phyloP scores from a whole-genome alignment of 2,888 invertebrate species.

The Coremacera marginata region DNA sequence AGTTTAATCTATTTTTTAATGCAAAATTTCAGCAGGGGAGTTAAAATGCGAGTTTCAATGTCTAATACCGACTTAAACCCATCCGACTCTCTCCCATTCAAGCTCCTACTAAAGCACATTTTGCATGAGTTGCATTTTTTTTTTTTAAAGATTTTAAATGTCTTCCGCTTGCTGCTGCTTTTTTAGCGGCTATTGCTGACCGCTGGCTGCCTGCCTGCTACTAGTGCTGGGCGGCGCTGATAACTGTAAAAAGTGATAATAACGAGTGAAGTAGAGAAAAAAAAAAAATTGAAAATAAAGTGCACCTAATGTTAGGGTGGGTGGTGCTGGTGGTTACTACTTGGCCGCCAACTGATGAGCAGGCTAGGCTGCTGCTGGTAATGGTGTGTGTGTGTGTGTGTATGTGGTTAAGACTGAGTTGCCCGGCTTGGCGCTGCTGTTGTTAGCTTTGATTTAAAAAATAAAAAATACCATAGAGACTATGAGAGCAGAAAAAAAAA shows the following conservation, averaged over 20 bases:
- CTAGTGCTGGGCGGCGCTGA: conserved; percentile 26
- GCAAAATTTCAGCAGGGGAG: neutral
- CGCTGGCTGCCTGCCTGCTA: neutral
- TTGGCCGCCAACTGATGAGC: no score
- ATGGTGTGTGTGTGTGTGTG: neutral
- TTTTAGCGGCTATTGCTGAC: neutral
- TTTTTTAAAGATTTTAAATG: conserved; percentile 26
- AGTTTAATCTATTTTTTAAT: neutral
- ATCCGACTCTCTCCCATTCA: neutral
- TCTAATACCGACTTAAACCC: neutral
- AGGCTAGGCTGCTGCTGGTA: neutral
- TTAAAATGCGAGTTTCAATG: neutral
- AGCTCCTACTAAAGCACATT: neutral
- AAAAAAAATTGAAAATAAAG: neutral
- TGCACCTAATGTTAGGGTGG: no score
- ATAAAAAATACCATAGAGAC: conserved; percentile 14
- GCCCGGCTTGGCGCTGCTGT: conserved; percentile 3
- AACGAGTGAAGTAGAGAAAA: conserved; percentile 19
- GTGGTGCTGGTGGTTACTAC: no score
- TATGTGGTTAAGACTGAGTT: neutral
- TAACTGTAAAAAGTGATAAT: conserved; percentile 44
- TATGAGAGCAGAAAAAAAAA: conserved; percentile 37
- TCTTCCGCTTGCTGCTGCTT: conserved; percentile 19
- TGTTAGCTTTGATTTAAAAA: conserved; percentile 19
- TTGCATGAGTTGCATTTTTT: conserved; percentile 35